phyloP scores from a whole-genome alignment of 2,888 invertebrate genomes.

The Drosophila sordidula region DNA sequence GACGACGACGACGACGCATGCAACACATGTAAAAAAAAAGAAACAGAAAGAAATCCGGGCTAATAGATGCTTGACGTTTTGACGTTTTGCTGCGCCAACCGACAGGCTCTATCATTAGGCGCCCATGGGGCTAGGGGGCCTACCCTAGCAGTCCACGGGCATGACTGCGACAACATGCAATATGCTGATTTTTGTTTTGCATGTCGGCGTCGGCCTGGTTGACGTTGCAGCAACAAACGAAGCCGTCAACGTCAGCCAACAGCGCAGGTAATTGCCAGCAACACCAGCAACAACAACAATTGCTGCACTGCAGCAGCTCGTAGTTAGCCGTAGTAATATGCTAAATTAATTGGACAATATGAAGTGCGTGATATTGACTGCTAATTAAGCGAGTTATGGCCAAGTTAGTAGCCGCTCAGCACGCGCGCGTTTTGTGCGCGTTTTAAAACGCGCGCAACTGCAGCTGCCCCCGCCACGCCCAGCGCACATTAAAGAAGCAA shows the following conservation, averaged over 20 bases:
- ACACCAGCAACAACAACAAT: slow-evolving; percentile 26
- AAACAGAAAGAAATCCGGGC: slow-evolving; percentile 55
- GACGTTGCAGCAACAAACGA: slow-evolving; percentile 65
- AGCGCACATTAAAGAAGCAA: slow-evolving; percentile 24
- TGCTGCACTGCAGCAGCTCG: slow-evolving; percentile 35
- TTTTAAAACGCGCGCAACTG: slow-evolving; percentile 29
- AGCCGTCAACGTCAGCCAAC: slow-evolving; percentile 67
- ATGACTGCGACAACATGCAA: slow-evolving; percentile 72
- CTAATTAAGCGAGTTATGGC: slow-evolving; percentile 78
- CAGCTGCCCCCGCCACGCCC: slow-evolving; percentile 33
- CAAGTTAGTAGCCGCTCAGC: slow-evolving; percentile 60
- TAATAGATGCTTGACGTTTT: slow-evolving; percentile 81
- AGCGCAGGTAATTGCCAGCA: slow-evolving; percentile 62
- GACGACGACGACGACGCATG: slow-evolving; percentile 42
- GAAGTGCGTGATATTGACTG: slow-evolving; percentile 82
- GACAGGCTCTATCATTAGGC: slow-evolving; percentile 67
- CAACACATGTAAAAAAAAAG: slow-evolving; percentile 10
- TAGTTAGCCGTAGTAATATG: slow-evolving; percentile 76
- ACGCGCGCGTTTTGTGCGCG: slow-evolving; percentile 48
- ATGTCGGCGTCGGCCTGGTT: slow-evolving; percentile 55
- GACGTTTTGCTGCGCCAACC: slow-evolving; percentile 74
- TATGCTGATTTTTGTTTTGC: slow-evolving; percentile 79
- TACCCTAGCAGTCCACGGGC: slow-evolving; percentile 21
- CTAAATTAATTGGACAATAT: slow-evolving; percentile 81
- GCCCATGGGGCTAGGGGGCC: neutral